These are phyloP conservation scores for Pristionchus japonicus DNA, from an alignment of 2,888 invertebrate genomes.

Conservation along the genomic window DNA sequence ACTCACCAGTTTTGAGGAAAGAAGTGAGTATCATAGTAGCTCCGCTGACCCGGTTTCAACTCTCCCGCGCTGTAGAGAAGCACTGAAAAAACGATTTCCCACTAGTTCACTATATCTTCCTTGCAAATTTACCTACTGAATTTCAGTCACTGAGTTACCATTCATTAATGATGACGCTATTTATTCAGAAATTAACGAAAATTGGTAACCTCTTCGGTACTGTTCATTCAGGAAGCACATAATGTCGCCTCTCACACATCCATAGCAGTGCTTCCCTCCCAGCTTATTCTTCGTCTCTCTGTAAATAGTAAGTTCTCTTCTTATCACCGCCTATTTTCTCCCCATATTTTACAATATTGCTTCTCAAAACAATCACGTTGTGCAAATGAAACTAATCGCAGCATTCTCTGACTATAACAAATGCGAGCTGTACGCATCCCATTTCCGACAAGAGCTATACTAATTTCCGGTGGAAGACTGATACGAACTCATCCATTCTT, in stretches of 20 bases:
- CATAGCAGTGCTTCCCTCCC: conserved; percentile 51
- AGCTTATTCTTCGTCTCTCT: conserved; percentile 43
- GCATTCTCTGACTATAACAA: too few species aligned
- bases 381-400: too few species aligned
- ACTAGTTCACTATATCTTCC: too few species aligned
- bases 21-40: conserved; percentile 37
- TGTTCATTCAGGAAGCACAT: conserved; percentile 60
- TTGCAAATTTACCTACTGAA: background rate
- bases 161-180: too few species aligned
- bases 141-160: background rate
- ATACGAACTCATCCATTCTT: conserved; percentile 34
- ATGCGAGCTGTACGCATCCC: too few species aligned
- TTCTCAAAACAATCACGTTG: too few species aligned
- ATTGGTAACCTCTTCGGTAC: conserved; percentile 47
- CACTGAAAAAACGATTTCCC: background rate
- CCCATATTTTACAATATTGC: background rate
- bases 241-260: conserved; percentile 54
- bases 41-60: background rate
- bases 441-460: background rate
- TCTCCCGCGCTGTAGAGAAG: background rate
- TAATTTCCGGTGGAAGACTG: conserved; percentile 16
- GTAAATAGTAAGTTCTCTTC: background rate
- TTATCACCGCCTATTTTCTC: background rate
- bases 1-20: conserved; percentile 43
- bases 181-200: background rate